Conservation (phyloP, 2,888 invertebrate genomes). For the Synanthedon tipuliformis region DNA sequence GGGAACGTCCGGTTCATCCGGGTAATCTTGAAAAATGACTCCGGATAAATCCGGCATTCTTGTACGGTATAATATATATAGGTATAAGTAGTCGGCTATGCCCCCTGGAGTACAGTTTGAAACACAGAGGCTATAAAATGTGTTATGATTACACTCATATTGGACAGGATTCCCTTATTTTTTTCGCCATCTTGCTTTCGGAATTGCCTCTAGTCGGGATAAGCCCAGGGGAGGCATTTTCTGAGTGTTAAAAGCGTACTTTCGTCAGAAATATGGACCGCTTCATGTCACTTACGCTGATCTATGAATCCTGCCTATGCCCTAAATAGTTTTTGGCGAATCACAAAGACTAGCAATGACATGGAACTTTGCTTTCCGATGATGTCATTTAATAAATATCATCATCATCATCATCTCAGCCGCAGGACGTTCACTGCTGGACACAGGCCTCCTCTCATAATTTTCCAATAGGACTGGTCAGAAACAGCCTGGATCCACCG, state of each 20-base stretch:
- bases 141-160: slow-evolving; percentile 9
- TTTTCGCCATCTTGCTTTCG: background rate
- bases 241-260: background rate
- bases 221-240: background rate
- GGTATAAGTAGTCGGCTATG: background rate
- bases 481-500: no score
- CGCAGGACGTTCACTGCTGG: no score
- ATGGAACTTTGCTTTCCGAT: no score
- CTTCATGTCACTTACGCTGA: no score
- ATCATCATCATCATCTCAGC: no score
- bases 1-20: background rate
- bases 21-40: slow-evolving; percentile 14
- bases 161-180: background rate
- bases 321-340: no score
- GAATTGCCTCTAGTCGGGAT: background rate
- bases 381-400: no score
- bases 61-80: background rate
- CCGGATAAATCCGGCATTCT: slow-evolving; percentile 2
- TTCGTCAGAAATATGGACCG: background rate
- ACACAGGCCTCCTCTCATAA: no score
- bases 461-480: no score
- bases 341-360: no score
- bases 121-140: slow-evolving; percentile 7
- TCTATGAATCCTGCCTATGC: no score
- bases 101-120: slow-evolving; percentile 7